A percentile compares a stretch with the other conserved stretches of the same genome.
phyloP scores from a whole-genome alignment of 2,113 vertebrate species.

The Heliornis fulica region DNA sequence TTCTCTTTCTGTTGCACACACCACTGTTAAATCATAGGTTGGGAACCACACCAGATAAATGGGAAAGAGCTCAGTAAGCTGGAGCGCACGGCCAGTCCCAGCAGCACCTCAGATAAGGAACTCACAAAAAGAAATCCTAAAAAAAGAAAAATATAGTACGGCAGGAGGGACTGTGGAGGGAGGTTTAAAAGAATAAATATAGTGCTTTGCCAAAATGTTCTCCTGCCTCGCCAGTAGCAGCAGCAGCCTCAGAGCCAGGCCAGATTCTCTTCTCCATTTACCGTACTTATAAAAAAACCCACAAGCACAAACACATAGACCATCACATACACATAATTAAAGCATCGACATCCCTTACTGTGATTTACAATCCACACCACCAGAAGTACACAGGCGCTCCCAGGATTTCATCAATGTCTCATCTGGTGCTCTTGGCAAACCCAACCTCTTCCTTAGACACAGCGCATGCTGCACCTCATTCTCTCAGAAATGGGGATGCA shows the following conservation, averaged over 20 bases:
- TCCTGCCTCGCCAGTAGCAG: slow-evolving; percentile 37
- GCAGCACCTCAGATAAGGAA: slow-evolving; percentile 63
- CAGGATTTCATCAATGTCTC: slow-evolving; percentile 71
- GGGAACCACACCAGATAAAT: slow-evolving; percentile 62
- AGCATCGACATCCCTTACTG: slow-evolving; percentile 65
- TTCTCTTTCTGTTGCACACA: slow-evolving; percentile 9
- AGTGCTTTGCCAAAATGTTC: slow-evolving; percentile 26
- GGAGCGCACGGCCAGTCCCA: slow-evolving; percentile 50
- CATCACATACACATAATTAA: slow-evolving; percentile 67
- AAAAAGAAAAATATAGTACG: slow-evolving; percentile 31
- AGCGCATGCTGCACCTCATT: neutral
- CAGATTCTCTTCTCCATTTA: slow-evolving; percentile 65
- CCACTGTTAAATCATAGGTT: slow-evolving; percentile 63
- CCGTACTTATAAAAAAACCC: slow-evolving; percentile 63
- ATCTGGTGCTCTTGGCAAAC: slow-evolving; percentile 67
- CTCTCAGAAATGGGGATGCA: slow-evolving; percentile 14
- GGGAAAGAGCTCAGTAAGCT: slow-evolving; percentile 25
- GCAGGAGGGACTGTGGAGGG: slow-evolving; percentile 37
- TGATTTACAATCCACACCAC: slow-evolving; percentile 68
- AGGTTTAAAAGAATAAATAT: slow-evolving; percentile 40
- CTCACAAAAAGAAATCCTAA: neutral
- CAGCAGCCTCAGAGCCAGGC: slow-evolving; percentile 55
- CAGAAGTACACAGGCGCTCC: slow-evolving; percentile 64
- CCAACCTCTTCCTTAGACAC: slow-evolving; percentile 24
- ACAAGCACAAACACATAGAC: slow-evolving; percentile 63